Conservation (phyloP, 2,888 invertebrate genomes). For the Cosmia trapezina region DNA sequence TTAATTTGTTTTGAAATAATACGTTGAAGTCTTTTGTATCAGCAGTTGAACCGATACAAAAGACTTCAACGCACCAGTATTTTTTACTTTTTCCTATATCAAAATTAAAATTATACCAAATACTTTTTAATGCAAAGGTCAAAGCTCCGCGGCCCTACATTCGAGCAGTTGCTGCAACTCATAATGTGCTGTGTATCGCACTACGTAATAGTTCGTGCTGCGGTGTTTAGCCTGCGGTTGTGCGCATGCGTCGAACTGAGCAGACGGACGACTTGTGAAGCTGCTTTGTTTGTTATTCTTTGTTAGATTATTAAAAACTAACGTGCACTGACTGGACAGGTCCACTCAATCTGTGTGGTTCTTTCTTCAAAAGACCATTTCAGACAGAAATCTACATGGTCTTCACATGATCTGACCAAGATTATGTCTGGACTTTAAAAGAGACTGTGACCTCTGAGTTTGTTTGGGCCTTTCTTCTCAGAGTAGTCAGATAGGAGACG, state of each 20-base stretch:
- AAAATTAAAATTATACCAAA: not conserved
- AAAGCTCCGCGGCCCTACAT: constrained; percentile 37
- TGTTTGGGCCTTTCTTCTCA: too few relatives aligned
- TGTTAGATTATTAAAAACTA: too few relatives aligned
- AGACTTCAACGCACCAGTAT: constrained; percentile 38
- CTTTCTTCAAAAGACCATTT: too few relatives aligned
- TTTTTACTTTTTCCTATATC: too few relatives aligned
- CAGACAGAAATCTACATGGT: too few relatives aligned
- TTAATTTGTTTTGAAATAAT: too few relatives aligned
- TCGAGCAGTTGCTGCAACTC: constrained; percentile 57
- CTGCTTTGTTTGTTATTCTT: not conserved
- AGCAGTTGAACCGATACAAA: not conserved
- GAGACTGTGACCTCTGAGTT: too few relatives aligned
- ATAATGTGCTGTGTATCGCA: constrained; percentile 58
- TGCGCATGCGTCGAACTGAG: constrained; percentile 45
- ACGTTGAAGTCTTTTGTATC: constrained; percentile 38
- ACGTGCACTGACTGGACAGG: too few relatives aligned
- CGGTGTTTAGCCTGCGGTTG: constrained; percentile 64
- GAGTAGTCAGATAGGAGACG: too few relatives aligned
- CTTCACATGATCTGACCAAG: too few relatives aligned
- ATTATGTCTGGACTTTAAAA: too few relatives aligned
- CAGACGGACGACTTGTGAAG: constrained; percentile 44
- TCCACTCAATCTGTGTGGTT: too few relatives aligned
- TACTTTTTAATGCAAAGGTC: constrained; percentile 48
- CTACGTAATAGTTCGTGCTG: constrained; percentile 61